Evolutionary conservation across 1,140 invertebrate genomes (phyloP), one percentile per base, ranked within the genome.

Genomic region (Chionoecetes opilio): DNA sequence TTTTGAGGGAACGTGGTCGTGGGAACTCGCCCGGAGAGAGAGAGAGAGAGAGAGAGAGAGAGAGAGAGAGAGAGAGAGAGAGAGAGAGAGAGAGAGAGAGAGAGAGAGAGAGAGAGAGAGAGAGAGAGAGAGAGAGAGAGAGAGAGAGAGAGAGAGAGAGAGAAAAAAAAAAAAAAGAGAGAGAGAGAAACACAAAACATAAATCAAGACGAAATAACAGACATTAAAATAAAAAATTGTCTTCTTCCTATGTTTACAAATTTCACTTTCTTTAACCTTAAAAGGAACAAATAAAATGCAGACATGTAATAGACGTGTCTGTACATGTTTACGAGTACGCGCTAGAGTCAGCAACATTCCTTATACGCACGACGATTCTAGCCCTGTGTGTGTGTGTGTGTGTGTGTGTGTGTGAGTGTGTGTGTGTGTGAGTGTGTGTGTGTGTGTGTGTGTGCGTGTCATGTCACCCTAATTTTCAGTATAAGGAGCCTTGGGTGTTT

Each of bases 11-110:
- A 26, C 21, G 63, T 75, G 63, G 63, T n/a, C 63, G 63, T 75
- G 63, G 63, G 63, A 75, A 75, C 63, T 11, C 21, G 63, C n/a
- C 63, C 63, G n/a, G 21, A 75, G 63, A n/a, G 63, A n/a, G n/a
- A n/a, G 63, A 75, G 63, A 75, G 63, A 75, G 63, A 75, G 63
- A 75, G 63, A 75, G 63, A 75, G 63, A 75, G 63, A 75, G 63
- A 75, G 63, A 75, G 63, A 75, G 63, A 75, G 63, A 75, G 63
- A 75, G 63, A 75, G 63, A 63, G 53, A 63, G 53, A 63, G 53
- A 63, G 53, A 63, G 53, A 63, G 53, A 63, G 53, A 63, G 53
- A 63, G 53, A 63, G 41, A 46, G 41, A 46, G 41, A 46, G 41
- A 46, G 41, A 46, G 41, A 46, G 41, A 46, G 41, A 46, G 41